Conservation (phyloP, 1,140 invertebrate species). For the Heliconius hermathena region DNA sequence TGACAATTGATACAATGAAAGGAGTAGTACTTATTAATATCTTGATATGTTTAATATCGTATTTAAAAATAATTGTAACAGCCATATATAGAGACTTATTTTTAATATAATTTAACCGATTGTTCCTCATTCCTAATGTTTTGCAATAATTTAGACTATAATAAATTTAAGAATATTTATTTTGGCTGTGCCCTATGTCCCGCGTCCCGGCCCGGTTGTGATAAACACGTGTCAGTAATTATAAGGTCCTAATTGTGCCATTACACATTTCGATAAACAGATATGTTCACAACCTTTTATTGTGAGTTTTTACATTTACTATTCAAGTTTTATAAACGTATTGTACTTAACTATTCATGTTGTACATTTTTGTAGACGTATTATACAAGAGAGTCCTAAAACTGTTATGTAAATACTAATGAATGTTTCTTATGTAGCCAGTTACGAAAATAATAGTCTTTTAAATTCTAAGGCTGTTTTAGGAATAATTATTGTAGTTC, state of each 20-base stretch:
- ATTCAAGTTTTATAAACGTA: background rate
- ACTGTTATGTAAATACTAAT: background rate
- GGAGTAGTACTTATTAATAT: background rate
- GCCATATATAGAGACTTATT: conserved; percentile 19
- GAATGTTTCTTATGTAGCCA: conserved; percentile 3
- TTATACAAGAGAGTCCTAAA: background rate
- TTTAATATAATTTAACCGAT: conserved; percentile 16
- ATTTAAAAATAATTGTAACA: background rate
- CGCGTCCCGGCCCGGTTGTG: conserved; percentile 35
- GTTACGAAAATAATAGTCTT: background rate
- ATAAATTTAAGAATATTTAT: conserved; percentile 29
- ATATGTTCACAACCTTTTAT: conserved; percentile 30
- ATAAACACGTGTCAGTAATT: conserved; percentile 26
- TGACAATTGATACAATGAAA: background rate
- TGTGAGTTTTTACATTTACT: conserved; percentile 21
- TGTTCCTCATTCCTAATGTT: conserved; percentile 43
- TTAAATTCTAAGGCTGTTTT: background rate
- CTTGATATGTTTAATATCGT: conserved; percentile 10
- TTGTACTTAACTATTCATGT: background rate
- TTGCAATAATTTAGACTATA: conserved; percentile 35
- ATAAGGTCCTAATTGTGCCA: conserved; percentile 19
- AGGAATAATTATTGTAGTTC: background rate
- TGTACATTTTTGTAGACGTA: background rate
- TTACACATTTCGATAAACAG: conserved; percentile 20
- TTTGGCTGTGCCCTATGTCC: conserved; percentile 34